These are phyloP conservation scores for Drosophila murphyi DNA, from an alignment of 1,140 invertebrate genomes.

Conservation along the genomic window DNA sequence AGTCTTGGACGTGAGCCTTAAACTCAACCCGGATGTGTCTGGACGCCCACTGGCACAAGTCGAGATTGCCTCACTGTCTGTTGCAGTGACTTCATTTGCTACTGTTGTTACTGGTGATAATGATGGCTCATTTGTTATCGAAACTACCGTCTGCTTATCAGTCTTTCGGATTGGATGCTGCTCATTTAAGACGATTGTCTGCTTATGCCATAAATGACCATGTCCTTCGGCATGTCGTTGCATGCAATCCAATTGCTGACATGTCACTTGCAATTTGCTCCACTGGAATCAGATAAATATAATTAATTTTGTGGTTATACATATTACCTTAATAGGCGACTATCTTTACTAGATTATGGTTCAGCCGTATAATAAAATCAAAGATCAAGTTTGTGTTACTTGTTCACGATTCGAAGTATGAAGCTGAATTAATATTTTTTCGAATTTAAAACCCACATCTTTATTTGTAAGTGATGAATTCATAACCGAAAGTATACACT, in stretches of 20 bases:
- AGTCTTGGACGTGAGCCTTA: constrained; percentile 32
- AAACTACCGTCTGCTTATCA: constrained; percentile 55
- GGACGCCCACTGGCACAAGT: constrained; percentile 20
- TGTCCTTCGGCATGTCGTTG: constrained; percentile 82
- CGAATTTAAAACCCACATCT: constrained; percentile 1
- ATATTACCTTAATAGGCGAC: neutral
- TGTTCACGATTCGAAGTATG: too few relatives aligned
- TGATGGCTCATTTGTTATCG: constrained; percentile 32
- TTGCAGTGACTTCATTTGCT: neutral
- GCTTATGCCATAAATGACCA: constrained; percentile 83
- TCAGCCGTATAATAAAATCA: too few relatives aligned
- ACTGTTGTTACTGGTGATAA: constrained; percentile 11
- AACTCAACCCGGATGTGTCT: constrained; percentile 35
- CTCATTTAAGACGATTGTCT: constrained; percentile 80
- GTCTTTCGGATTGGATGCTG: constrained; percentile 62
- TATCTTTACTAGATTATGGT: too few relatives aligned
- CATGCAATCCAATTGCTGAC: constrained; percentile 84
- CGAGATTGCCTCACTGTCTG: constrained; percentile 10
- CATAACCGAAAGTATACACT: constrained; percentile 26
- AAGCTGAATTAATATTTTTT: too few relatives aligned
- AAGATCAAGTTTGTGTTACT: too few relatives aligned
- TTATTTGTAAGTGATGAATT: neutral
- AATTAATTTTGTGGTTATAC: constrained; percentile 1
- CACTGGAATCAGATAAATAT: constrained; percentile 74
- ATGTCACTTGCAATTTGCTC: constrained; percentile 83